Conservation (phyloP, 2,888 invertebrate genomes). For the Sarcophaga rosellei region DNA sequence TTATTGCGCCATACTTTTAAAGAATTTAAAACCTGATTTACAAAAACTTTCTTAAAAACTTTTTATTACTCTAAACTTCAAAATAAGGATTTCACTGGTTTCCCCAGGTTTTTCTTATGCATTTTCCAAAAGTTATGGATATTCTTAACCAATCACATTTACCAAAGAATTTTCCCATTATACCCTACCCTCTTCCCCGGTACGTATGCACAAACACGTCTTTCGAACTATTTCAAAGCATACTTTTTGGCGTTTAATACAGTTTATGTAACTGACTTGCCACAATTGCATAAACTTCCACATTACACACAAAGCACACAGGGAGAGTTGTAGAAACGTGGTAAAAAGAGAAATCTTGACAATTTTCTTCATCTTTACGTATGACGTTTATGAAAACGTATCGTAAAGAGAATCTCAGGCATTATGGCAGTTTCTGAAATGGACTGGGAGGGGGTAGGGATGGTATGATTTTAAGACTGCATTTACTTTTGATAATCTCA, state of each 20-base stretch:
- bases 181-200: too few relatives aligned
- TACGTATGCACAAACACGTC: constrained; percentile 9
- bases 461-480: constrained; percentile 21
- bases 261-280: constrained; percentile 57
- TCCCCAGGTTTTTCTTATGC: constrained; percentile 40
- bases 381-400: constrained; percentile 70
- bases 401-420: constrained; percentile 15
- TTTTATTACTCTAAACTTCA: constrained; percentile 14
- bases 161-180: not conserved
- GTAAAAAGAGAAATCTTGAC: constrained; percentile 70
- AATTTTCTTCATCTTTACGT: constrained; percentile 77
- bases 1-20: constrained; percentile 18
- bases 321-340: not conserved
- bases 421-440: not conserved
- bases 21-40: constrained; percentile 47
- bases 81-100: not conserved
- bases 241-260: constrained; percentile 58
- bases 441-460: not conserved
- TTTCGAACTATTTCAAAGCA: constrained; percentile 35
- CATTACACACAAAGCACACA: not conserved
- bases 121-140: not conserved
- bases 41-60: constrained; percentile 27
- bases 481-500: constrained; percentile 65
- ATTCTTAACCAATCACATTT: constrained; percentile 57
- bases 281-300: constrained; percentile 40